A percentile compares a stretch with the other conserved stretches of the same genome.
Evolutionary conservation across 2,797 vertebrate genomes (phyloP).

Genomic region (Pseudopleuronectes americanus): DNA sequence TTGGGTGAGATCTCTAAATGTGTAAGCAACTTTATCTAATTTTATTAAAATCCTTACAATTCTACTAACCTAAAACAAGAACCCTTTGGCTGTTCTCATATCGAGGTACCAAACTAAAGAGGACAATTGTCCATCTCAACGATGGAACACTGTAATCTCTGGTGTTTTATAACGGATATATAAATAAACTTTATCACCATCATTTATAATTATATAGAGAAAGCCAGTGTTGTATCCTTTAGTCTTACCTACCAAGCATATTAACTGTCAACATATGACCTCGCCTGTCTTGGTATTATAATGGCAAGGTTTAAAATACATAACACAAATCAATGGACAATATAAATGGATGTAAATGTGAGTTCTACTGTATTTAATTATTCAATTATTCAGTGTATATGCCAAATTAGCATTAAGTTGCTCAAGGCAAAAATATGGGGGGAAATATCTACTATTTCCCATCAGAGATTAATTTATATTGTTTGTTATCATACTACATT

Average conservation of each 20-base stretch:
- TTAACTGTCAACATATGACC: not conserved
- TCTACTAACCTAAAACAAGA: too few species aligned
- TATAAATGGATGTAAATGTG: slow-evolving; percentile 35
- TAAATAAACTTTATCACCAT: not conserved
- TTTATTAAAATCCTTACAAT: too few species aligned
- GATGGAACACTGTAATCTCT: not conserved
- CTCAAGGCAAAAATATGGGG: slow-evolving; percentile 35
- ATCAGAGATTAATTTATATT: slow-evolving; percentile 5
- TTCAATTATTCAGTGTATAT: slow-evolving; percentile 45
- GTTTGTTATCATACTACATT: slow-evolving; percentile 1
- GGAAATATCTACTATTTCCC: slow-evolving; percentile 7
- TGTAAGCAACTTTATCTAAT: too few species aligned
- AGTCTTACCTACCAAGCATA: not conserved
- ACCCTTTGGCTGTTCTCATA: too few species aligned
- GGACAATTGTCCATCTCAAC: too few species aligned
- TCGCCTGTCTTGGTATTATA: not conserved
- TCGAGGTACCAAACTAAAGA: too few species aligned
- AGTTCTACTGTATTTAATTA: slow-evolving; percentile 41
- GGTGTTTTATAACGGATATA: not conserved
- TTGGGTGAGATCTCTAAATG: too few species aligned
- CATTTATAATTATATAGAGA: not conserved
- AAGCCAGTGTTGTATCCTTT: not conserved
- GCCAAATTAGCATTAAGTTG: slow-evolving; percentile 39
- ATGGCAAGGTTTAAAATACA: slow-evolving; percentile 8
- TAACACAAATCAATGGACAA: slow-evolving; percentile 33